Conservation (phyloP, 1,140 invertebrate species). For the Ceratoteleas bidentatus region DNA sequence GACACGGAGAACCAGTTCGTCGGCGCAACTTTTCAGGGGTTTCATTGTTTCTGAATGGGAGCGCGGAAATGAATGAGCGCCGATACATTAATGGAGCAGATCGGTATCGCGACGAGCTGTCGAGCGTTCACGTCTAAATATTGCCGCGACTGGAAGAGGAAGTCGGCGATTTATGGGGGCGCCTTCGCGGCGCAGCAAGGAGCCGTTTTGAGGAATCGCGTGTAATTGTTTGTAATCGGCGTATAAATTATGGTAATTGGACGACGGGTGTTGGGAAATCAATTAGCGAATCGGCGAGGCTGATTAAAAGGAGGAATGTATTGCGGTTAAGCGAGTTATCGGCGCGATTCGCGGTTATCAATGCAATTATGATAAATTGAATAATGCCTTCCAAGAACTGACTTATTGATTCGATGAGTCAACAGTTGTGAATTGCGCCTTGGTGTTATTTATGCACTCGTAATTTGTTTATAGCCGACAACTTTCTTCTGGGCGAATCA, state of each 20-base stretch:
- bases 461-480: not conserved
- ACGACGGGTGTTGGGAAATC: slow-evolving; percentile 16
- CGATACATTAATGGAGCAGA: slow-evolving; percentile 23
- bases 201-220: not conserved
- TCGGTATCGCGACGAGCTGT: slow-evolving; percentile 21
- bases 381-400: slow-evolving; percentile 24
- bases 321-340: slow-evolving; percentile 28
- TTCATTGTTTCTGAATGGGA: slow-evolving; percentile 47
- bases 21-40: slow-evolving; percentile 28
- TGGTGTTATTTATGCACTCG: too few species aligned
- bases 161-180: not conserved
- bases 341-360: slow-evolving; percentile 17
- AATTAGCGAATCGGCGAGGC: slow-evolving; percentile 27
- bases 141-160: not conserved
- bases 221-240: slow-evolving; percentile 18
- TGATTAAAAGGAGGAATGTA: slow-evolving; percentile 27
- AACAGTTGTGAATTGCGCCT: too few species aligned
- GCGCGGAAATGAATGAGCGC: slow-evolving; percentile 37
- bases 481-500: not conserved
- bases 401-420: slow-evolving; percentile 1
- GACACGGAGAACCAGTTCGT: slow-evolving; percentile 46
- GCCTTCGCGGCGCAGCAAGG: not conserved
- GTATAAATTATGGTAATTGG: slow-evolving; percentile 24
- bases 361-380: slow-evolving; percentile 35
- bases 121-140: slow-evolving; percentile 7